These are phyloP conservation scores for Nephrotoma appendiculata DNA, from an alignment of 2,888 invertebrate genomes.

Conservation along the genomic window DNA sequence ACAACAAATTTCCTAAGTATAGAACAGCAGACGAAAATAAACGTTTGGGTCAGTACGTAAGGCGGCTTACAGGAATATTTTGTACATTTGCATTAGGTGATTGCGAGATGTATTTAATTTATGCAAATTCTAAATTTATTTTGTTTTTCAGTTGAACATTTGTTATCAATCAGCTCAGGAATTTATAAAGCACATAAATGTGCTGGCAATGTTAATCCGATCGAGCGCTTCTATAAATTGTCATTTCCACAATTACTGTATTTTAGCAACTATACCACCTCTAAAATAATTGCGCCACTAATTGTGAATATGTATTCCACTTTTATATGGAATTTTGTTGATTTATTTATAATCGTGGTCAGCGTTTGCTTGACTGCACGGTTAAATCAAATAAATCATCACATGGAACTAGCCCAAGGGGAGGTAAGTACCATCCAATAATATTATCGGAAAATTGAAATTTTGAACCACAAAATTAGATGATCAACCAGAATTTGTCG, in stretches of 20 bases:
- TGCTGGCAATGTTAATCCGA: conserved; percentile 19
- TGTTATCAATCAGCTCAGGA: conserved; percentile 42
- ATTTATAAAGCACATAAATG: conserved; percentile 36
- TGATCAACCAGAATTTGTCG: too few species aligned
- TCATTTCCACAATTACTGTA: conserved; percentile 39
- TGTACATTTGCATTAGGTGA: conserved; percentile 20
- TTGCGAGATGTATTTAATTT: neutral
- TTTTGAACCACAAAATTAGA: too few species aligned
- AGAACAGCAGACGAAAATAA: conserved; percentile 17
- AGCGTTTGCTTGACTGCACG: conserved; percentile 46
- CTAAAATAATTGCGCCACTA: conserved; percentile 35
- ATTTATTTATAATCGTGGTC: conserved; percentile 47
- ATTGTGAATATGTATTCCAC: conserved; percentile 33
- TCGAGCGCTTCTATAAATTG: conserved; percentile 25
- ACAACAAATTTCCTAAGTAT: conserved; percentile 20
- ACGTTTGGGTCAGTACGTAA: conserved; percentile 20
- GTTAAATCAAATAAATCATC: conserved; percentile 40
- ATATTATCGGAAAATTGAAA: too few species aligned
- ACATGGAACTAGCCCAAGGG: conserved; percentile 11
- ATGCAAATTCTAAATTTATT: too few species aligned
- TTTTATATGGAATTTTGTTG: conserved; percentile 53
- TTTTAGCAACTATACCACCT: conserved; percentile 32
- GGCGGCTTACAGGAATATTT: conserved; percentile 22
- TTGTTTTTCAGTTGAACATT: conserved; percentile 40
- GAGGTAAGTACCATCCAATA: conserved; percentile 12